Conservation (phyloP, 2,797 vertebrate genomes). For the Chiroxiphia lanceolata region DNA sequence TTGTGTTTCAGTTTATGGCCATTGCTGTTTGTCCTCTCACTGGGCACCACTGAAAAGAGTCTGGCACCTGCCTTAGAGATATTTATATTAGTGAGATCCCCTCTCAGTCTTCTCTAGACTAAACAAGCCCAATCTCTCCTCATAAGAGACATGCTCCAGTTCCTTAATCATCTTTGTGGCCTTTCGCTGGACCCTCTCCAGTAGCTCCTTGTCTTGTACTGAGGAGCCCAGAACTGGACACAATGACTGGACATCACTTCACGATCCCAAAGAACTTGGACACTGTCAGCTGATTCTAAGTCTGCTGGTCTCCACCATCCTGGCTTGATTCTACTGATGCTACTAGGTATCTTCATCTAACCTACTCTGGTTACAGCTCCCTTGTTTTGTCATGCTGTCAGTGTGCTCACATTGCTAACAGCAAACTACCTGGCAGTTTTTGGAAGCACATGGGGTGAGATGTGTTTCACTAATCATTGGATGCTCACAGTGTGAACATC, state of each 20-base stretch:
- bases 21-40: background rate
- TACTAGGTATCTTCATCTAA: background rate
- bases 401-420: background rate
- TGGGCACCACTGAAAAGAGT: too few species aligned
- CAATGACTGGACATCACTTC: background rate
- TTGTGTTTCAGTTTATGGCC: background rate
- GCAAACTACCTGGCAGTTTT: background rate
- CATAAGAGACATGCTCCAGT: background rate
- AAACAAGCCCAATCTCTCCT: background rate
- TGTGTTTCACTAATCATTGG: background rate
- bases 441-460: background rate
- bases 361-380: background rate
- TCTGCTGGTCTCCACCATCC: background rate
- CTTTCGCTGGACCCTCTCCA: background rate
- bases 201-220: background rate
- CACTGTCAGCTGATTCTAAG: background rate
- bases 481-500: background rate
- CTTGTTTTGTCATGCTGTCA: background rate
- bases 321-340: background rate
- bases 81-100: background rate
- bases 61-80: background rate
- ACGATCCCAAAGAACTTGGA: background rate
- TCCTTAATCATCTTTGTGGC: background rate
- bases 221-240: background rate
- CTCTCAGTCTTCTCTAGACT: background rate